phyloP scores from a whole-genome alignment of 2,797 vertebrate genomes.

The Chromis chromis region DNA sequence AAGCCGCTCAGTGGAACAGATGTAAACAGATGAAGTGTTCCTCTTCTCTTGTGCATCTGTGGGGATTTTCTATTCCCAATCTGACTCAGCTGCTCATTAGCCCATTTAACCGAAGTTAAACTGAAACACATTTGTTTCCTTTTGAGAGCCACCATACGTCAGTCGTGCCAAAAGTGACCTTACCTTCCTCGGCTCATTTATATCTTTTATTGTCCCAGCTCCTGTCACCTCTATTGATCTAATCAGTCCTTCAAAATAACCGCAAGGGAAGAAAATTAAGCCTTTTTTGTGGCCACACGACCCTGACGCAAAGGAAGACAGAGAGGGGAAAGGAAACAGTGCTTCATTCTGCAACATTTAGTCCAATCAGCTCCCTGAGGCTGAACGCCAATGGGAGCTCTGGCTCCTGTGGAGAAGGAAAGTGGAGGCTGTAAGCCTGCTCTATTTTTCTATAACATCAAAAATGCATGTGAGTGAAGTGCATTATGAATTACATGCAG shows the following conservation, averaged over 20 bases:
- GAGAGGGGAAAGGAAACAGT: constrained; percentile 55
- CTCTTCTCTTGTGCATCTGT: constrained; percentile 23
- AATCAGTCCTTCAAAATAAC: constrained; percentile 46
- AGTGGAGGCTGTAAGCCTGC: constrained; percentile 70
- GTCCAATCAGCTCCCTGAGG: constrained; percentile 80
- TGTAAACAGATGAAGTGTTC: constrained; percentile 27
- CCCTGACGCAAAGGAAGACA: constrained; percentile 49
- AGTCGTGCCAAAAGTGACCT: constrained; percentile 41
- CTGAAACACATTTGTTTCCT: constrained; percentile 29
- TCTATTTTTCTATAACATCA: constrained; percentile 78
- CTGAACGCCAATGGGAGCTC: constrained; percentile 65
- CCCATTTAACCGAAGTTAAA: constrained; percentile 32
- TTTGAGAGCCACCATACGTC: constrained; percentile 8
- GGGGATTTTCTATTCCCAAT: constrained; percentile 8
- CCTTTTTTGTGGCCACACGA: constrained; percentile 58
- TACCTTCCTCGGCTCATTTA: constrained; percentile 44
- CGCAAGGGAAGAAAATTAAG: constrained; percentile 52
- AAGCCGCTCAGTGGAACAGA: constrained; percentile 24
- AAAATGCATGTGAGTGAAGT: constrained; percentile 77
- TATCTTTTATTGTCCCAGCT: constrained; percentile 46
- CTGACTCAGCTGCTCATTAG: constrained; percentile 10
- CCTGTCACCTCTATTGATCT: constrained; percentile 65
- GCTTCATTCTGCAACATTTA: constrained; percentile 78
- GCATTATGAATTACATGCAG: constrained; percentile 71
- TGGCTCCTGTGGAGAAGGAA: constrained; percentile 65